Percentiles rank a stretch among this genome's conserved stretches.
Conservation (phyloP, 2,797 vertebrate species). For the Podargus strigoides region DNA sequence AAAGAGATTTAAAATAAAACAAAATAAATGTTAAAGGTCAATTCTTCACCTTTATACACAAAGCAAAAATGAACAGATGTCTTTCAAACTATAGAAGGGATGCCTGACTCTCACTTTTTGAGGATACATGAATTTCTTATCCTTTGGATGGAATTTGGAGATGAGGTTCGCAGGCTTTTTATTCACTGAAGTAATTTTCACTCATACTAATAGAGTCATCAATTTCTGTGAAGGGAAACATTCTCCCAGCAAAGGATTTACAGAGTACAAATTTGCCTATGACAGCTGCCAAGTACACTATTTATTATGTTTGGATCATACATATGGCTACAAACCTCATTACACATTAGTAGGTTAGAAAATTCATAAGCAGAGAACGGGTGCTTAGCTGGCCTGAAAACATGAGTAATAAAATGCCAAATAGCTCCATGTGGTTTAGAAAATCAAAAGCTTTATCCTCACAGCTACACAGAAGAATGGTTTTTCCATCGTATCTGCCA, state of each 20-base stretch:
- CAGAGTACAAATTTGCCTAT: not conserved
- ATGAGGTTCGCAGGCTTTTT: not conserved
- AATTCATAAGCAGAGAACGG: not conserved
- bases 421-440: not conserved
- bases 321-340: not conserved
- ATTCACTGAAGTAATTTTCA: not conserved
- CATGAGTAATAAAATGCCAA: not conserved
- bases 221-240: not conserved
- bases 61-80: not conserved
- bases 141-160: not conserved
- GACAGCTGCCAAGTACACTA: not conserved
- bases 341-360: not conserved
- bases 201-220: not conserved
- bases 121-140: not conserved
- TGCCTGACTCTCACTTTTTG: not conserved
- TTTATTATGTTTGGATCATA: not conserved
- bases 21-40: not conserved
- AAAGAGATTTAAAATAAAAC: not conserved
- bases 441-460: conserved; percentile 44
- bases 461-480: conserved; percentile 12
- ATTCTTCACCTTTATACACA: not conserved
- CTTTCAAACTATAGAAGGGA: not conserved
- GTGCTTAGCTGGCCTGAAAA: not conserved
- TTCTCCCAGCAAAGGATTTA: not conserved
- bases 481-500: not conserved